Evolutionary conservation across 2,888 invertebrate species (phyloP).

Genomic region (Diadromus collaris): DNA sequence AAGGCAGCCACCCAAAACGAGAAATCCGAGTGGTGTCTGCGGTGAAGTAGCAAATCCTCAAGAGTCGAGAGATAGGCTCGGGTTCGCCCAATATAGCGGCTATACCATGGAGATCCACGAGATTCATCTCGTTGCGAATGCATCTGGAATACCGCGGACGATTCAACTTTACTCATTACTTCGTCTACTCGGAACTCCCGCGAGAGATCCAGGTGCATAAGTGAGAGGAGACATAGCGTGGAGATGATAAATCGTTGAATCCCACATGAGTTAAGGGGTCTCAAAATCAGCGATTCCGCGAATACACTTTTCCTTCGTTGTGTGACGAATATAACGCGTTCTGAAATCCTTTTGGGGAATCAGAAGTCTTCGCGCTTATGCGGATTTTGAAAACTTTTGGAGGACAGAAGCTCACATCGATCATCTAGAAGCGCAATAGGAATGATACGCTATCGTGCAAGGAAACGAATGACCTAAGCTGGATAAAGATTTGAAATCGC

Average conservation of each 20-base stretch:
- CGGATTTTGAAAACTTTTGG: neutral
- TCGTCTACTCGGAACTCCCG: constrained; percentile 45
- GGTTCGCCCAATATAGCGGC: constrained; percentile 30
- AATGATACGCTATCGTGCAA: neutral
- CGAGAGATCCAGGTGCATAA: neutral
- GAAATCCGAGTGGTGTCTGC: constrained; percentile 2
- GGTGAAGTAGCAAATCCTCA: constrained; percentile 18
- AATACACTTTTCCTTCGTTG: neutral
- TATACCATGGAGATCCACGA: constrained; percentile 15
- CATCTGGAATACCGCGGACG: constrained; percentile 13
- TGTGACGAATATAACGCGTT: neutral
- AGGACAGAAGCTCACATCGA: neutral
- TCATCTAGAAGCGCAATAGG: neutral
- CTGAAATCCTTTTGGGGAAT: neutral
- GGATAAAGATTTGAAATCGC: neutral
- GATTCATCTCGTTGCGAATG: constrained; percentile 17
- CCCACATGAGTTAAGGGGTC: constrained; percentile 8
- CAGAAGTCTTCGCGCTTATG: neutral
- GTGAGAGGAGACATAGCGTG: constrained; percentile 15
- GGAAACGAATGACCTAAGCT: neutral
- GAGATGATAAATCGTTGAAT: constrained; percentile 1
- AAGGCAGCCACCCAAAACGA: constrained; percentile 15
- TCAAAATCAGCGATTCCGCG: neutral
- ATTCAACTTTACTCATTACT: constrained; percentile 75
- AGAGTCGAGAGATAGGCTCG: constrained; percentile 19